Conservation (phyloP, 2,888 invertebrate species). For the Apeira syringaria region DNA sequence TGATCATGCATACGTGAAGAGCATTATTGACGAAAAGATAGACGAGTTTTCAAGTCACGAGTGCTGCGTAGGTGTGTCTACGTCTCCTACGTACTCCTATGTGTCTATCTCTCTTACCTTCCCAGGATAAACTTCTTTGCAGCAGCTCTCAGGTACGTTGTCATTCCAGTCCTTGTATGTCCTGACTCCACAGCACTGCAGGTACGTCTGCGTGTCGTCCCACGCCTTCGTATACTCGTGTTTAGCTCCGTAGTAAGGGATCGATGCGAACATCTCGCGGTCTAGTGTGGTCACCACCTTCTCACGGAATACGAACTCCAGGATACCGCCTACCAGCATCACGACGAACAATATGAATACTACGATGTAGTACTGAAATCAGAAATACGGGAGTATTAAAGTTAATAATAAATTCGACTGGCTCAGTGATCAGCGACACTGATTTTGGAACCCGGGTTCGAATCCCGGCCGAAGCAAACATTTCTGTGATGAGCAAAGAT, state of each 20-base stretch:
- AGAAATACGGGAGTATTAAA: too few relatives aligned
- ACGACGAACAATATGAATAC: slow-evolving; percentile 95
- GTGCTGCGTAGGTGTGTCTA: too few relatives aligned
- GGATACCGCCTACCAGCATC: slow-evolving; percentile 94
- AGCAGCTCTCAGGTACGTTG: slow-evolving; percentile 90
- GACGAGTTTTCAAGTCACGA: too few relatives aligned
- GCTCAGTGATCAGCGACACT: too few relatives aligned
- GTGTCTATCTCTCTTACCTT: too few relatives aligned
- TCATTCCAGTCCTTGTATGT: slow-evolving; percentile 90
- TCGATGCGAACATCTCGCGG: slow-evolving; percentile 90
- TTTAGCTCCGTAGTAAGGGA: slow-evolving; percentile 88
- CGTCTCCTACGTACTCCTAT: too few relatives aligned
- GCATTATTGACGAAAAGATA: too few relatives aligned
- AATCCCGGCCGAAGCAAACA: too few relatives aligned
- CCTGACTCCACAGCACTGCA: slow-evolving; percentile 93
- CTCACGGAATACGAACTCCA: slow-evolving; percentile 95
- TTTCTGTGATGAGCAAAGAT: too few relatives aligned
- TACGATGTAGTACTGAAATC: slow-evolving; percentile 93
- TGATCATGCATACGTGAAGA: too few relatives aligned
- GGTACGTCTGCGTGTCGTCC: slow-evolving; percentile 93
- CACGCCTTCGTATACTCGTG: slow-evolving; percentile 90
- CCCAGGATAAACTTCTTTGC: slow-evolving; percentile 85
- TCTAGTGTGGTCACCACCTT: slow-evolving; percentile 90
- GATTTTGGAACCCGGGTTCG: too few relatives aligned
- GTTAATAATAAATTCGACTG: too few relatives aligned